Evolutionary conservation across 92 coral and sea anemone species (phyloP).

Genomic region (Zoanthus solanderi): DNA sequence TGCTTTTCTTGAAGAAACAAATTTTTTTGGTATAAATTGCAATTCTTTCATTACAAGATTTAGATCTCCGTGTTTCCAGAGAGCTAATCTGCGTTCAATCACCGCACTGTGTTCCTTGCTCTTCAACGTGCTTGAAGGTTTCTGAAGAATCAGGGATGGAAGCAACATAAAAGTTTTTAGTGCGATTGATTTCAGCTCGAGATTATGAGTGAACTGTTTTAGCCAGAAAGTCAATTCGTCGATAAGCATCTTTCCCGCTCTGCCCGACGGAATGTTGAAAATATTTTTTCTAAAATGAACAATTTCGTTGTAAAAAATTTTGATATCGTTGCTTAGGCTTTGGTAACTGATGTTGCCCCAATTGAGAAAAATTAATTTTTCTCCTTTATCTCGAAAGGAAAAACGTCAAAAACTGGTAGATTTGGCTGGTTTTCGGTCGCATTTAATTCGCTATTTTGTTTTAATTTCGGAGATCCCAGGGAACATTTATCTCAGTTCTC

Average conservation of each 20-base stretch:
- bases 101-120: slow-evolving; percentile 57
- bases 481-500: slow-evolving; percentile 11
- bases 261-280: slow-evolving; percentile 56
- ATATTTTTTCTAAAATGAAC: slow-evolving; percentile 59
- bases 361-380: not conserved
- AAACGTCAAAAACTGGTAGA: slow-evolving; percentile 41
- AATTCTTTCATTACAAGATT: slow-evolving; percentile 50
- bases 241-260: slow-evolving; percentile 55
- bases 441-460: not conserved
- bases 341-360: slow-evolving; percentile 30
- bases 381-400: slow-evolving; percentile 27
- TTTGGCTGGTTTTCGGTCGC: slow-evolving; percentile 33
- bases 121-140: slow-evolving; percentile 54
- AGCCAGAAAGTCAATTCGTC: slow-evolving; percentile 56
- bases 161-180: slow-evolving; percentile 61
- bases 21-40: slow-evolving; percentile 56
- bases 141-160: slow-evolving; percentile 59
- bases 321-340: not conserved
- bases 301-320: slow-evolving; percentile 38
- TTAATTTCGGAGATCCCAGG: slow-evolving; percentile 20
- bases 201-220: slow-evolving; percentile 32
- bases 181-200: slow-evolving; percentile 26
- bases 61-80: slow-evolving; percentile 55
- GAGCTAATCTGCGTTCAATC: slow-evolving; percentile 42
- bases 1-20: slow-evolving; percentile 54